Evolutionary conservation across 2,113 vertebrate species (phyloP).

Genomic region (Scomber colias): DNA sequence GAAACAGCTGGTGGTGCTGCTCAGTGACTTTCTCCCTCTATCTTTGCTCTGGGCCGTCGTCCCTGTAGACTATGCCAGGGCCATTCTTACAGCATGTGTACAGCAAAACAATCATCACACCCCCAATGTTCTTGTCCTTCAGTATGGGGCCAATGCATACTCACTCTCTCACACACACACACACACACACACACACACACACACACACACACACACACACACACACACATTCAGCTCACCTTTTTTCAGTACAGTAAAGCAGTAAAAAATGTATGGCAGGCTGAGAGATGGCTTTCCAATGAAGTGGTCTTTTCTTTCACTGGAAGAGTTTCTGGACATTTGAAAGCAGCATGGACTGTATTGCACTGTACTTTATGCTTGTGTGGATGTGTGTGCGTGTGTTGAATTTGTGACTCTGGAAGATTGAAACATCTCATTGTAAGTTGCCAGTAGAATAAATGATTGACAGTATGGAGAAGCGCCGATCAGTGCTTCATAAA

Average conservation of each 20-base stretch:
- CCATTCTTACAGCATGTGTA: conserved; percentile 61
- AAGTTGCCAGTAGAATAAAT: conserved; percentile 3
- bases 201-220: conserved; percentile 4
- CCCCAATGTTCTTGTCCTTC: conserved; percentile 60
- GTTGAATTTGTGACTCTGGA: conserved; percentile 9
- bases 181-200: neutral
- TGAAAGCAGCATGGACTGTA: conserved; percentile 23
- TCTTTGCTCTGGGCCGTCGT: conserved; percentile 49
- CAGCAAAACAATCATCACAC: conserved; percentile 65
- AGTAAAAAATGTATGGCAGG: conserved; percentile 30
- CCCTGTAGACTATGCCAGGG: conserved; percentile 65
- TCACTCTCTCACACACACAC: conserved; percentile 9
- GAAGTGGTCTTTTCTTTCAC: conserved; percentile 48
- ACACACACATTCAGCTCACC: conserved; percentile 14
- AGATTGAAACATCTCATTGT: conserved; percentile 39
- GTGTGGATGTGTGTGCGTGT: conserved; percentile 15
- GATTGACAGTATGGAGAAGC: conserved; percentile 44
- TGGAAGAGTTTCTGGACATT: conserved; percentile 66
- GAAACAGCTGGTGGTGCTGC: conserved; percentile 70
- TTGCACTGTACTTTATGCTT: conserved; percentile 23
- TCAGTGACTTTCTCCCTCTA: conserved; percentile 65
- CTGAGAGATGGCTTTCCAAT: conserved; percentile 52
- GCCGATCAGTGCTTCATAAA: conserved; percentile 28
- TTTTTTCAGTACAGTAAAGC: conserved; percentile 45
- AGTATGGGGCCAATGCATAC: conserved; percentile 26